Evolutionary conservation across 1,140 invertebrate genomes (phyloP).

Genomic region (Polypedilum pembai): DNA sequence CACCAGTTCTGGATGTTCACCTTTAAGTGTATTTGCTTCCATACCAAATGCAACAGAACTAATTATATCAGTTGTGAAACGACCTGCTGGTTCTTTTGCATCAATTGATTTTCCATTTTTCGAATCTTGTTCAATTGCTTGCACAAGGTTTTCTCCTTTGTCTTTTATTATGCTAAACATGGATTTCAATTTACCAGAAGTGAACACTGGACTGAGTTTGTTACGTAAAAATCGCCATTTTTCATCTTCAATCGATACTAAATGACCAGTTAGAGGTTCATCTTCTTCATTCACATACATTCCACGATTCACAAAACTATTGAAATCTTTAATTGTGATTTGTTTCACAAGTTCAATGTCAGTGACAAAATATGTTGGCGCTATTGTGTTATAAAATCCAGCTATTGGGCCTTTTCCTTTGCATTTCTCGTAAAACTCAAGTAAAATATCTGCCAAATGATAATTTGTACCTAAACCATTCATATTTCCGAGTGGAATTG

Average conservation of each 20-base stretch:
- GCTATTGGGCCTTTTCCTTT: neutral
- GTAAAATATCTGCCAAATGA: neutral
- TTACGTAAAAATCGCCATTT: constrained; percentile 50
- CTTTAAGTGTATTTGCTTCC: constrained; percentile 35
- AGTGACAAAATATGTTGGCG: constrained; percentile 44
- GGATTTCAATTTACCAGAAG: constrained; percentile 50
- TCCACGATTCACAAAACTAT: constrained; percentile 43
- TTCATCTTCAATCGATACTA: constrained; percentile 44
- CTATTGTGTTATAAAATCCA: neutral
- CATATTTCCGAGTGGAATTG: constrained; percentile 40
- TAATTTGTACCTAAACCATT: constrained; percentile 38
- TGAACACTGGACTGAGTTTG: constrained; percentile 53
- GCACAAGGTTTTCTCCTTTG: constrained; percentile 39
- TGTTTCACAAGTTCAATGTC: constrained; percentile 46
- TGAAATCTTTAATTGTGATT: constrained; percentile 47
- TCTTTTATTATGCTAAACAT: constrained; percentile 47
- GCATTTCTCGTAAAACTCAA: neutral
- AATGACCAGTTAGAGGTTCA: constrained; percentile 33
- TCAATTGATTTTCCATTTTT: constrained; percentile 37
- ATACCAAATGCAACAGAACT: constrained; percentile 51
- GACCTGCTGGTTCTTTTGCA: constrained; percentile 42
- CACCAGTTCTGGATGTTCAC: neutral
- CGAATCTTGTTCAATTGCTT: constrained; percentile 33
- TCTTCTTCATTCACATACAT: neutral
- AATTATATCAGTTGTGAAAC: constrained; percentile 50